phyloP scores from a whole-genome alignment of 2,113 vertebrate species.

The Etia nguti region DNA sequence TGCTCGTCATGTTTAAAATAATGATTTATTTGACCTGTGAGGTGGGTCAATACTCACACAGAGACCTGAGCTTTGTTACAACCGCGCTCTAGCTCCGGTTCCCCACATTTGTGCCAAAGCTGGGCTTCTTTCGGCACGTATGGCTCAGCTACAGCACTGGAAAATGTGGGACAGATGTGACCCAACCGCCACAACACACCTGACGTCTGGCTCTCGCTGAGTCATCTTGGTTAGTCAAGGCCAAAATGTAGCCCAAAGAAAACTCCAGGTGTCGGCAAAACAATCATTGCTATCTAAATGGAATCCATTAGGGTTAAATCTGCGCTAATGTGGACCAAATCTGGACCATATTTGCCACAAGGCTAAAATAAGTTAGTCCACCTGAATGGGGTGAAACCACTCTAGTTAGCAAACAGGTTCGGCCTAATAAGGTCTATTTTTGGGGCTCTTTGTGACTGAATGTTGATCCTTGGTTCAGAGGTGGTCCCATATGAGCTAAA shows the following conservation, averaged over 20 bases:
- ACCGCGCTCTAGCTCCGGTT: background rate
- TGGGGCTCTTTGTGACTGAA: background rate
- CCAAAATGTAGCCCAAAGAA: background rate
- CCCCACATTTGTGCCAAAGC: background rate
- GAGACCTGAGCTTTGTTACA: background rate
- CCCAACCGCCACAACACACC: background rate
- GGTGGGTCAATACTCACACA: background rate
- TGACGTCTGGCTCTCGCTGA: background rate
- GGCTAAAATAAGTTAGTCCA: background rate
- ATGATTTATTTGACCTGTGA: background rate
- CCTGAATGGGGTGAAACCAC: background rate
- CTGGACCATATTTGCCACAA: background rate
- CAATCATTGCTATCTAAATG: background rate
- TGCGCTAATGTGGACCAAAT: background rate
- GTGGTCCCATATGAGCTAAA: background rate
- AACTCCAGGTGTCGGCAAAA: background rate
- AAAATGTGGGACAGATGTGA: background rate
- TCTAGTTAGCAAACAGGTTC: background rate
- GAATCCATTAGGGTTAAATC: background rate
- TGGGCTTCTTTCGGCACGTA: background rate
- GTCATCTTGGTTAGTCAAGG: background rate
- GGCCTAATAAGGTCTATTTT: background rate
- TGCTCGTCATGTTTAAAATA: background rate
- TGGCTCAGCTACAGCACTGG: background rate
- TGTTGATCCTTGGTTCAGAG: background rate